phyloP scores from a whole-genome alignment of 2,797 vertebrate genomes.

The Gallinago stenura region DNA sequence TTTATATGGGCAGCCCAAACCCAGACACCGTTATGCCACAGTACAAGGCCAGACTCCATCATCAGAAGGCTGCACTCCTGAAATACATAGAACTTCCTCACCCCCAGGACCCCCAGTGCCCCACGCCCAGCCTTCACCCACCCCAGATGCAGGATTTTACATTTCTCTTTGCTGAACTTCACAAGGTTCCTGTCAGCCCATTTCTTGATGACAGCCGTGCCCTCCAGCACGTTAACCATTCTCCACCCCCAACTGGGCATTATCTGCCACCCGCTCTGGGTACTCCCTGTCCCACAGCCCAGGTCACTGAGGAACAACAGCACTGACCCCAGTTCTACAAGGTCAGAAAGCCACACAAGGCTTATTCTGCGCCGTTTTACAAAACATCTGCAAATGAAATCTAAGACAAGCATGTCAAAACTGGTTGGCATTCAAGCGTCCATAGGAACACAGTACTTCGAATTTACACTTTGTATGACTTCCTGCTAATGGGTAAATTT shows the following conservation, averaged over 20 bases:
- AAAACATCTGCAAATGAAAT: neutral
- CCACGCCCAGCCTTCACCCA: neutral
- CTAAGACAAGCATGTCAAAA: neutral
- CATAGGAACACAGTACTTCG: neutral
- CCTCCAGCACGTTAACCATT: neutral
- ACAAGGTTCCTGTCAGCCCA: neutral
- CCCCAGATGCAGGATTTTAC: neutral
- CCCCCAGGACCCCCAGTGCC: no score
- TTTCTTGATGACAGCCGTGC: neutral
- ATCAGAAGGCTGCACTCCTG: neutral
- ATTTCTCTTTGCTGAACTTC: neutral
- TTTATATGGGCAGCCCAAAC: neutral
- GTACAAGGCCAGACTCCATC: neutral
- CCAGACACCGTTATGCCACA: accelerated
- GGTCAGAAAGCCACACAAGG: neutral
- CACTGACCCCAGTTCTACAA: neutral
- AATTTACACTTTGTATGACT: neutral
- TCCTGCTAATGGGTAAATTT: neutral
- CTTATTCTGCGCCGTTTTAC: accelerated
- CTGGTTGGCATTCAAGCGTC: accelerated
- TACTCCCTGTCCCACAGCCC: neutral
- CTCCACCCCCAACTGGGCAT: neutral
- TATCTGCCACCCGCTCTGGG: accelerated
- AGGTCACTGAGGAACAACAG: neutral
- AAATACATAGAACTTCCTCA: neutral